Base-by-base conservation (phyloP, 2,797 vertebrate genomes). In the Saguinus oedipus region DNA sequence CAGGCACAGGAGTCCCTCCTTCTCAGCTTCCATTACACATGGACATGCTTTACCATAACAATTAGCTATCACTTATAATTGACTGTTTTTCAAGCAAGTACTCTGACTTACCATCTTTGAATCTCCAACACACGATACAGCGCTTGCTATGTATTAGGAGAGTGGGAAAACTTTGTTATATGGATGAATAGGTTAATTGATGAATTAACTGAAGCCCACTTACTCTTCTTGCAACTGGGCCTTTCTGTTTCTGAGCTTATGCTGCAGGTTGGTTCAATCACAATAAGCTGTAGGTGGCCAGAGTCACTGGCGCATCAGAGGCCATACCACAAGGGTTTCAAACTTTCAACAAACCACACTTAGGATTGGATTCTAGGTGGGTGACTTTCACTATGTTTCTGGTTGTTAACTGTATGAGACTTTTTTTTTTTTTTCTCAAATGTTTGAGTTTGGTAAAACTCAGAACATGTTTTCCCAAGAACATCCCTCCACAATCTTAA, bases 381-480 rank as follows among this genome's bases (percentile, higher is more conserved):
- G 27, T 80, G 80, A 95, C 20, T 93, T 76, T 92, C 48, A 44
- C 53, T 93, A 30, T 48, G 44, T 48, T 82, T 94, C 70, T n/a
- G 13, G 55, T 81, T 96, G 90, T 97, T 93, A 93, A 64, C 76
- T 85, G 50, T 90, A 92, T 87, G n/a, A 91, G 81, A 75, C 57
- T 50, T 42, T 15, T 89, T 39, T 39, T 36, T 36, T 55, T 44
- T 39, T 22, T 1, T 36, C 33, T 44, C 20, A 42, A 94, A 75
- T 74, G 24, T 89, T 95, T 95, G 86, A 88, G 72, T 96, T 95
- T 97, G 79, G 80, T 93, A 83, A 96, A 97, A 95, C 75, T 93
- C 59, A 84, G 82, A 96, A 93, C 81, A 92, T 82, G 82, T 96
- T 98, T 98, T 95, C 88, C 94, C 70, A 93, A 97, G 86, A 97